Evolutionary conservation across 2,113 vertebrate species (phyloP), one percentile per base, ranked within the genome.

Genomic region (Aspidoscelis tigris): DNA sequence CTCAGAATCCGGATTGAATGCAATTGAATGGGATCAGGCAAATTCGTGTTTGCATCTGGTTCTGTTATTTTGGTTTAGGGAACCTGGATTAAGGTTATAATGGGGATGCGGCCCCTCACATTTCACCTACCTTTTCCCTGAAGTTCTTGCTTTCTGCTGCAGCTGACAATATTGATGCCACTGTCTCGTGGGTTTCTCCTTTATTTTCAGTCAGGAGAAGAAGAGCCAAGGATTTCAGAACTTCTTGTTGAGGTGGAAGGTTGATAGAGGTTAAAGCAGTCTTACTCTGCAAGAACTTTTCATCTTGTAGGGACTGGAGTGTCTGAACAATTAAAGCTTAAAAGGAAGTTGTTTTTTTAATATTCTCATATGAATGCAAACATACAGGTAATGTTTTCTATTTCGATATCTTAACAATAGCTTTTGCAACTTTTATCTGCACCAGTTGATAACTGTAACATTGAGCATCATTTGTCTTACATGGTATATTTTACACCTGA

Each of bases 181-280:
- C 96, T 0, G 97, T 97, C 86, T 97, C 96, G 68, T 92, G 96
- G 78, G 98, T 94, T 85, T 95, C 95, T 7, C 92, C 93, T 92
- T 96, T 94, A 4, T 96, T 96, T 22, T 96, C 94, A 22, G 95
- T 96, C 33, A 99, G 96, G 71, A 99, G 97, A 70, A 99, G 97
- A 76, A 96, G 93, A 86, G 97, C 98, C 91, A 99, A 91, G 4
- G 96, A 94, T 89, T 94, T 93, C 83, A 99, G 92, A 12, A 97
- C 96, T 92, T 96, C 93, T 86, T 93, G 94, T 64, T 95, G 94
- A 70, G 97, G 97, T 4, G 96, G 96, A 69, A 98, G 96, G 79
- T 90, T 93, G n/a, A 91, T 92, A 81, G 94, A 90, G 0, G 94
- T 92, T 65, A 98, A 96, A 89, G 95, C 94, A 43, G 94, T 88